Base-by-base conservation (phyloP, 1,140 invertebrate genomes). In the Drosophila neocordata region DNA sequence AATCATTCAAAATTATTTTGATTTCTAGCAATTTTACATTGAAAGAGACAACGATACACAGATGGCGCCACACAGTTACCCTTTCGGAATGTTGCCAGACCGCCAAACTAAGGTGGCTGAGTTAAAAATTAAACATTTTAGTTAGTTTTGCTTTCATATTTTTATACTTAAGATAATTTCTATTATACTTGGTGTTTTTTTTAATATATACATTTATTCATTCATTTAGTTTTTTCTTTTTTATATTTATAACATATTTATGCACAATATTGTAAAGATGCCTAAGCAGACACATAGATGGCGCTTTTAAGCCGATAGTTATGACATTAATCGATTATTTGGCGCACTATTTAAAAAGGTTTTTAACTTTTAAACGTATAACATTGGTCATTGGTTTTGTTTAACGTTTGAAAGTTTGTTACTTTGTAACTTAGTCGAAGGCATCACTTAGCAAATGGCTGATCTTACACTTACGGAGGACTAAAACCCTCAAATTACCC, bases 401-500 rank as follows among this genome's bases (percentile, higher is more conserved):
- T 31, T 31, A 31, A 31, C 27, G 27, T 20, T 18, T 20, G 7
- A 6, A 4, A 15, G 20, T 48, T 15, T 6, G 41, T 44, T 44
- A 44, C 41, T n/a, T 44, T 44, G 41, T 44, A 44, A 11, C 15
- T 6, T 11, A 8, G 9, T 20, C 15, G 6, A 44, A 44, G 41
- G 13, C 52, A 31, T 27, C 52, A 31, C 27, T 31, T 31, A 31
- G 13, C 52, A 55, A 55, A 55, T 55, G 53, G 53, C 15, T 44
- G 41, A 6, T 44, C 41, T 48, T 31, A 31, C 41, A 20, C 41
- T 48, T 60, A 59, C 58, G 4, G 9, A 15, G 12, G 31, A 2
- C 35, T 15, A 9, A 15, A 41, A 48, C 15, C 8, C 27, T 8
- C 31, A 66, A 76, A 79, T 69, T 66, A 76, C 68, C 59, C 13